Base-by-base conservation (phyloP, 2,113 vertebrate genomes). In the Nymphicus hollandicus region DNA sequence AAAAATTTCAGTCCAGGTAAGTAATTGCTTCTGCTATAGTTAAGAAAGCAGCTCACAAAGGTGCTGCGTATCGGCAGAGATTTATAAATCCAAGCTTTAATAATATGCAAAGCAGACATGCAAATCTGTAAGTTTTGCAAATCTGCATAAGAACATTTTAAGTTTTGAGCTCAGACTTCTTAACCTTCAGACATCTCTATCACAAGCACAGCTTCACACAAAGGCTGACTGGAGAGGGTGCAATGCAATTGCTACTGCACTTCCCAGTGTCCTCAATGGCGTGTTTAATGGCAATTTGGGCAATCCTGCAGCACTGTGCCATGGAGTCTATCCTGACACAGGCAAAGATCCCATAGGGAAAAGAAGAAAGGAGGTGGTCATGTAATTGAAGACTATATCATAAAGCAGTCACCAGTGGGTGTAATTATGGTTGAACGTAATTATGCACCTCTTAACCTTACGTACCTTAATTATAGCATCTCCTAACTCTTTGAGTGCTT, bases 391-490 rank as follows among this genome's bases (percentile, higher is more conserved):
- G 83, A 33, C 76, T 86, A 0, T 58, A 78, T 83, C 28, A 17
- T 92, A 58, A 83, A 81, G 53, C 46, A 88, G 83, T 58, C 71
- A 92, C 82, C 64, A 93, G 49, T 78, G 88, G 53, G 63, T 92
- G 50, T 88, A 94, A 97, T 97, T 96, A 93, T 97, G 96, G 96
- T 93, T 95, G n/a, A 83, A 86, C 0, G 3, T 96, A 95, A 92
- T 97, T 95, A 95, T 86, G 86, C 28, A 84, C 72, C 68, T 95
- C 92, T 27, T 93, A 90, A 78, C 86, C 72, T 93, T 93, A 63
- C 53, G 27, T 88, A 81, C 50, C 60, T 92, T 93, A 93, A 95
- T 96, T 96, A 93, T 46, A 88, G 64, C 72, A 92, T 77, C 55
- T 93, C 76, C 82, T 86, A 41, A 76, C 44, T 95, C 37, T 56